These are phyloP conservation scores for Drosophila robusta DNA, from an alignment of 2,888 invertebrate species.

Conservation along the genomic window DNA sequence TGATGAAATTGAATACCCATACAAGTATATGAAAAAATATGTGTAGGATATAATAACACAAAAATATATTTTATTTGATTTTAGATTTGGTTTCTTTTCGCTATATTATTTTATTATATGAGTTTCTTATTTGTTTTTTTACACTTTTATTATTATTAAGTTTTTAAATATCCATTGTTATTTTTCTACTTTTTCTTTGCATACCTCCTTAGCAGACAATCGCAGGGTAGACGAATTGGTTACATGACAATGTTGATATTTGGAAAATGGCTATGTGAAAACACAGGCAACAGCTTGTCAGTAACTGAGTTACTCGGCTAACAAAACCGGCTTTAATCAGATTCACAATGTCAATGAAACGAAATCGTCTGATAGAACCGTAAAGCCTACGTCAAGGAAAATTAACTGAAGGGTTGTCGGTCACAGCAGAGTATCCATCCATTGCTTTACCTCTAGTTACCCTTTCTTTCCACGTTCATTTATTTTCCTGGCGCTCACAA, in stretches of 20 bases:
- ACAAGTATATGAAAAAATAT: no score
- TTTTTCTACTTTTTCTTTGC: not conserved
- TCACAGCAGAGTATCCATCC: constrained; percentile 11
- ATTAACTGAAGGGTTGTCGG: constrained; percentile 13
- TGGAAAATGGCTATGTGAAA: constrained; percentile 14
- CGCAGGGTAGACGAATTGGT: constrained; percentile 11
- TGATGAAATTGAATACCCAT: no score
- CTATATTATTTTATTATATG: not conserved
- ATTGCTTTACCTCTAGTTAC: not conserved
- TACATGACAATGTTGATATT: constrained; percentile 27
- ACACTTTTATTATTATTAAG: no score
- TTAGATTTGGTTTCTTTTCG: not conserved
- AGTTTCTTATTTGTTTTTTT: not conserved
- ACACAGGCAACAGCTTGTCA: constrained; percentile 18
- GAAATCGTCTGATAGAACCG: constrained; percentile 2
- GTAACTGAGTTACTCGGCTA: constrained; percentile 13
- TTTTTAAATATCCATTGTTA: not conserved
- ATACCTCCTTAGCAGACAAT: not conserved
- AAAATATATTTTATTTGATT: not conserved
- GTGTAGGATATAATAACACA: no score
- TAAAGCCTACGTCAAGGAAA: constrained; percentile 2
- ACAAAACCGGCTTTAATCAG: constrained; percentile 29
- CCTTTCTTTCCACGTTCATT: not conserved
- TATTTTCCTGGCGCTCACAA: constrained; percentile 7
- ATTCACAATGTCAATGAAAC: constrained; percentile 37